Percentiles rank a stretch among this genome's conserved stretches.
phyloP scores from a whole-genome alignment of 2,797 vertebrate species.

The Peromyscus nudipes region DNA sequence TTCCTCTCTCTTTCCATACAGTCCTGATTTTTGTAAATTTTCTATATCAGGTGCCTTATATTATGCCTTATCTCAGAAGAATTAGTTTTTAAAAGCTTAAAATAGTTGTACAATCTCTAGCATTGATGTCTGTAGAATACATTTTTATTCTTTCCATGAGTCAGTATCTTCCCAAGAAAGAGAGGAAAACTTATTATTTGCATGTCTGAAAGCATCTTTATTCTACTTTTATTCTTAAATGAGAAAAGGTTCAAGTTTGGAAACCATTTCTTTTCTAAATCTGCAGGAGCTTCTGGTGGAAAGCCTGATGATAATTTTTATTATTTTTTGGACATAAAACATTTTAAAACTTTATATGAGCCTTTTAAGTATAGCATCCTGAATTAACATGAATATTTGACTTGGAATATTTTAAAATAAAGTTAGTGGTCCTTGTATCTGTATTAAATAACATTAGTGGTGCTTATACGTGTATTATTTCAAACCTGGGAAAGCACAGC shows the following conservation, averaged over 20 bases:
- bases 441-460: constrained; percentile 7
- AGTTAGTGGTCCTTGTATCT: not conserved
- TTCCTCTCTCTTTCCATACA: not conserved
- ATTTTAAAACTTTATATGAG: not conserved
- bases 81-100: not conserved
- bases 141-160: not conserved
- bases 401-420: constrained; percentile 20
- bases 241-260: not conserved
- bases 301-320: not conserved
- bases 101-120: constrained; percentile 21
- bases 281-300: not conserved
- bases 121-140: not conserved
- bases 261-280: constrained; percentile 43
- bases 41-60: not conserved
- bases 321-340: not conserved
- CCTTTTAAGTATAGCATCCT: constrained; percentile 9
- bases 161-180: not conserved
- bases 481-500: not conserved
- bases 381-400: not conserved
- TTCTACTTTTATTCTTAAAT: not conserved
- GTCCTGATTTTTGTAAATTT: not conserved
- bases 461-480: not conserved
- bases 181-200: constrained; percentile 25
- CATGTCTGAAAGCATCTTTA: constrained; percentile 21
- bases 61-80: constrained; percentile 16